These are phyloP conservation scores for Rotaria socialis DNA, from an alignment of 2,888 invertebrate species.

Conservation along the genomic window DNA sequence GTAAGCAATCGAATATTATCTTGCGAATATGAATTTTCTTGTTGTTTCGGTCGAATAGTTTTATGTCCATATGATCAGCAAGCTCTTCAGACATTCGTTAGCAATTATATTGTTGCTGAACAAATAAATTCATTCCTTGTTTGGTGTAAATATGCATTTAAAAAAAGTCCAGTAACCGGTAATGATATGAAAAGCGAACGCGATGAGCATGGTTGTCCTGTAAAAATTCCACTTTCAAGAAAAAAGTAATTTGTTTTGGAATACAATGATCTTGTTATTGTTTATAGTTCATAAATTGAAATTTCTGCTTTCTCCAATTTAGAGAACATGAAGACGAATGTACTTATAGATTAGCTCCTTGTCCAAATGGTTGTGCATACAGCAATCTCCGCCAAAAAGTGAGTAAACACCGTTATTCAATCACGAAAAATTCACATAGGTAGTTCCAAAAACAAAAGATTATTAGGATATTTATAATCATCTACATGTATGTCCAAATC, in stretches of 20 bases:
- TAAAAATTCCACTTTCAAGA: background rate
- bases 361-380: background rate
- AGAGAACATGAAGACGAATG: constrained; percentile 36
- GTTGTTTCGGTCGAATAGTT: background rate
- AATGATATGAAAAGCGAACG: background rate
- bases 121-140: background rate
- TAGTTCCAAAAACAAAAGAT: constrained; percentile 13
- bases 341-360: background rate
- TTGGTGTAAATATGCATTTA: constrained; percentile 35
- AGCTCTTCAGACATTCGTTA: background rate
- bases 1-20: background rate
- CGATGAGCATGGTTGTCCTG: constrained; percentile 20
- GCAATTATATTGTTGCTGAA: constrained; percentile 22
- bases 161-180: background rate
- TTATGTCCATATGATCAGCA: constrained; percentile 20
- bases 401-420: background rate
- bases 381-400: constrained; percentile 17
- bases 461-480: constrained; percentile 10
- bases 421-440: too few species aligned
- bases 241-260: background rate
- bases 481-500: background rate
- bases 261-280: too few species aligned
- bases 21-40: background rate
- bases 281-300: too few species aligned
- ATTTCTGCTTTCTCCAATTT: background rate